phyloP scores from a whole-genome alignment of 53 echinoderm and acorn worm genomes.

The Astropecten irregularis region DNA sequence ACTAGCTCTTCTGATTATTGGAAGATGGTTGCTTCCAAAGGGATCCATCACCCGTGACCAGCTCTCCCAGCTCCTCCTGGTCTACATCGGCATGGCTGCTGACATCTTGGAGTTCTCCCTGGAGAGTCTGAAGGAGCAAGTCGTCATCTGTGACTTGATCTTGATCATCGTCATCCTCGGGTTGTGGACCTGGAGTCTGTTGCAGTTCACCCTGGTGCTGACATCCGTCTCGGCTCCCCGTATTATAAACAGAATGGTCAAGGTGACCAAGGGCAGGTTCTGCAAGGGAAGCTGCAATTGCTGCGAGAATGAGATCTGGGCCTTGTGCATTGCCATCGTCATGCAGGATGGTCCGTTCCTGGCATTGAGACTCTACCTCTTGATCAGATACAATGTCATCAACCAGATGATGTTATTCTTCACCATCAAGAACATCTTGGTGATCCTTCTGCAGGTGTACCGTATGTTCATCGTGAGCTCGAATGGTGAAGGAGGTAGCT shows the following conservation, averaged over 20 bases:
- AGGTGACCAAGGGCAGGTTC: slow-evolving; percentile 10
- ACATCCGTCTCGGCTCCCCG: slow-evolving; percentile 78
- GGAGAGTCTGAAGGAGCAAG: slow-evolving; percentile 77
- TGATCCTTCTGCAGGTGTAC: slow-evolving; percentile 78
- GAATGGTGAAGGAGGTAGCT: neutral
- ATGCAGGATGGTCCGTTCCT: slow-evolving; percentile 95
- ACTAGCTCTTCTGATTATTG: slow-evolving; percentile 73
- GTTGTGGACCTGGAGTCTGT: slow-evolving; percentile 84
- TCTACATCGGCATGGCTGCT: slow-evolving; percentile 97
- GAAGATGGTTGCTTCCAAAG: slow-evolving; percentile 92
- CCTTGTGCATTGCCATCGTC: slow-evolving; percentile 68
- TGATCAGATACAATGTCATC: slow-evolving; percentile 62
- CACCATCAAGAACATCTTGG: slow-evolving; percentile 79
- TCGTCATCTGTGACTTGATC: slow-evolving; percentile 71
- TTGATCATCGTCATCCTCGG: slow-evolving; percentile 78
- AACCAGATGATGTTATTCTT: slow-evolving; percentile 97
- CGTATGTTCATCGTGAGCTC: slow-evolving; percentile 74
- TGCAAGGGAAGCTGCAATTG: slow-evolving; percentile 54
- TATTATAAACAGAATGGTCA: slow-evolving; percentile 42
- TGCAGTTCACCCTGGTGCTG: slow-evolving; percentile 87
- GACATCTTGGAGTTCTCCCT: slow-evolving; percentile 93
- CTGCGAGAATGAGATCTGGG: slow-evolving; percentile 87
- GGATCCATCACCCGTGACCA: slow-evolving; percentile 93
- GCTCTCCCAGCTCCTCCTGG: slow-evolving; percentile 91
- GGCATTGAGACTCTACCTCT: slow-evolving; percentile 80